These are phyloP conservation scores for Mylabris phalerata DNA, from an alignment of 1,140 invertebrate genomes.

Conservation along the genomic window DNA sequence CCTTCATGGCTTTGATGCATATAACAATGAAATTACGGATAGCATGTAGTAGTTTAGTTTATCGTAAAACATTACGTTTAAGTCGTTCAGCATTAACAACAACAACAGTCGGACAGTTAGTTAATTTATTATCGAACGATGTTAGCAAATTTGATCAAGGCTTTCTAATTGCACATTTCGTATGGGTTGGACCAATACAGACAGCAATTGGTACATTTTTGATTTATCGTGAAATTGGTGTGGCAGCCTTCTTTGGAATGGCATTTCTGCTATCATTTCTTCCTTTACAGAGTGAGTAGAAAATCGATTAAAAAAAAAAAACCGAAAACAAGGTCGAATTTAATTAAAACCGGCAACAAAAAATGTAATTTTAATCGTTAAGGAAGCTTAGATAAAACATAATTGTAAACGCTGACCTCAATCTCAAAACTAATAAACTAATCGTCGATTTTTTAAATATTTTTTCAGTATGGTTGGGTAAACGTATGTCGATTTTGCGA, in stretches of 20 bases:
- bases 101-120: conserved; percentile 80
- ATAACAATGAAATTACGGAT: conserved; percentile 52
- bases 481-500: conserved; percentile 48
- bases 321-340: neutral
- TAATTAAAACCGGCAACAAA: neutral
- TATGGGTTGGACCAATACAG: conserved; percentile 76
- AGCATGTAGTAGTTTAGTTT: conserved; percentile 47
- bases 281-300: conserved; percentile 51
- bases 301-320: neutral
- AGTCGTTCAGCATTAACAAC: conserved; percentile 52
- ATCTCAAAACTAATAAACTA: neutral
- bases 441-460: neutral
- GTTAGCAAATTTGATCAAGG: conserved; percentile 65
- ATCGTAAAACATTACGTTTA: conserved; percentile 43
- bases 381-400: neutral
- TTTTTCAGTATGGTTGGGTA: conserved; percentile 48
- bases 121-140: conserved; percentile 91
- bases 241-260: conserved; percentile 71
- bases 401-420: neutral
- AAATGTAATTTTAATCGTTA: no score
- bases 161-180: conserved; percentile 62
- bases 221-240: conserved; percentile 68
- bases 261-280: conserved; percentile 52
- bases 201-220: conserved; percentile 68
- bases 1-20: conserved; percentile 57